Base-by-base conservation (phyloP, 35 echinoderm and acorn worm genomes). In the Holothuria glaberrima region DNA sequence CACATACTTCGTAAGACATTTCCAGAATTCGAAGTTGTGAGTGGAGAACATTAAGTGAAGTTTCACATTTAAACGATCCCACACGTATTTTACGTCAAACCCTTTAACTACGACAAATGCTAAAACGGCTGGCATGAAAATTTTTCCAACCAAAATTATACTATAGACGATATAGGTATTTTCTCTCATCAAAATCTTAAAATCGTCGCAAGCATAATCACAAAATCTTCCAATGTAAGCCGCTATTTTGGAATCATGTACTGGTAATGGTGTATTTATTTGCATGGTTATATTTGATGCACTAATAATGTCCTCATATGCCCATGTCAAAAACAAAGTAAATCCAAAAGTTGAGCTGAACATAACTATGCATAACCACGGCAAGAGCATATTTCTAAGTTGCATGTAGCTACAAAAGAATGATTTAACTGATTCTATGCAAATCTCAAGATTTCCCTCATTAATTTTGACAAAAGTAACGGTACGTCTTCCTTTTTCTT, bases 311-410 rank as follows among this genome's bases (percentile, higher is more conserved):
- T 2, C 12, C 12, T 54, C 16, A 54, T 54, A 54, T 14, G 9
- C 16, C 50, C 50, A 54, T 17, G 50, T 54, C 10, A 54, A 14
- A 54, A 54, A 54, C 50, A 54, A 25, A 7, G 50, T 25, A 10
- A 78, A 48, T 48, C 74, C 74, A 48, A 78, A 78, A 6, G 74
- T 50, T 22, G 74, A 78, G n/a, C 38, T 78, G 6, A 78, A 78
- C 16, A 78, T 9, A 29, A 48, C 20, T 21, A 78, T 12, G 20
- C 44, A 41, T 13, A n/a, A 52, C 74, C 74, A 78, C 6, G 74
- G 74, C 21, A 78, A 78, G n/a, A 78, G 21, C 29, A 78, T 16
- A 17, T 14, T 50, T 48, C 74, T 30, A 25, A 78, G 74, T 19
- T 78, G 38, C 20, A 35, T 21, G 20, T 78, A 78, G 35, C 22